Base-by-base conservation (phyloP, 2,113 vertebrate species). In the Ahaetulla prasina region DNA sequence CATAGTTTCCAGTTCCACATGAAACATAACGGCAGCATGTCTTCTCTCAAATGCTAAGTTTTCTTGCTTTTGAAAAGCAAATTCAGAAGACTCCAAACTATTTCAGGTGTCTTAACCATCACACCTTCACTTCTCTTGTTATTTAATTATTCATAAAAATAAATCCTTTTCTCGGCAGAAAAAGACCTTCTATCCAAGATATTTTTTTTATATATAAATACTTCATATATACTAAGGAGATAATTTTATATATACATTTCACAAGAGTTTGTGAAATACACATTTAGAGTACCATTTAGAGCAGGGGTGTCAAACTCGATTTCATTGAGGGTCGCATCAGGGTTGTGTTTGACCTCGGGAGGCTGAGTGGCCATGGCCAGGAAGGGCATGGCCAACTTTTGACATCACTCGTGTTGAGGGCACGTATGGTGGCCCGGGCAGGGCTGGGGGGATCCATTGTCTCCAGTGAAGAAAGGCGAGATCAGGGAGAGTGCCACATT, bases 1-100 rank as follows among this genome's bases (percentile, higher is more conserved):
- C 87, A 84, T 94, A 8, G 60, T 93, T 92, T 95, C 88, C 49
- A 25, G 10, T 92, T 85, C 47, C 49, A 45, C 63, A 12, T 91
- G 53, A 85, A 94, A 92, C 63, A 93, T 27, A 91, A 94, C 52
- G 88, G 90, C 80, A 12, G 9, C 54, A 18, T 89, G 53, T 35
- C 20, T 90, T 11, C 74, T 74, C 68, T 89, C n/a, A 74, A 47
- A 47, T 23, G 45, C 25, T n/a, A 80, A 84, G 39, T 22, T 45
- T 57, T 35, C 18, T 45, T 60, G 2, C 30, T 50, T 84, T 35
- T 85, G 53, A 85, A 54, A 80, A 39, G 8, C 74, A 80, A 57
- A 80, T 80, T 39, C 2, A 80, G 11, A 68, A 22, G 74, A 80
- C 18, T 80, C 6, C 68, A 43, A 80, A 80, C 18, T 43, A 43